Evolutionary conservation across 1,140 invertebrate genomes (phyloP).

Genomic region (Calliphora vicina): DNA sequence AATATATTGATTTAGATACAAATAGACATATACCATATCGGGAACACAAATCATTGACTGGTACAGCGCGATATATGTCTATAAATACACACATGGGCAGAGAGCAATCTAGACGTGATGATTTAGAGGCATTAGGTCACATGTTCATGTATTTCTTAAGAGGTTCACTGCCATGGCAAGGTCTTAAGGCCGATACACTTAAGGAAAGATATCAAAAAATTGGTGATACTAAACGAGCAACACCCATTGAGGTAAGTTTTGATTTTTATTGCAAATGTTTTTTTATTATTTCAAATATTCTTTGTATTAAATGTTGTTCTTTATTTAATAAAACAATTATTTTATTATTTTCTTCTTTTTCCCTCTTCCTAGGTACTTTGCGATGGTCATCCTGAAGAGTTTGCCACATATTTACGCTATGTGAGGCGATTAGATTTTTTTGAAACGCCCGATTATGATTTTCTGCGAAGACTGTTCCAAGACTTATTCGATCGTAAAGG

Average conservation of each 20-base stretch:
- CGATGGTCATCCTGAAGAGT: conserved; percentile 96
- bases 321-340: not conserved
- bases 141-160: conserved; percentile 99
- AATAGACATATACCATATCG: conserved; percentile 99
- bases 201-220: conserved; percentile 99
- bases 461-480: conserved; percentile 93
- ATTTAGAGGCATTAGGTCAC: conserved; percentile 98
- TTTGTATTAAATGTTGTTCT: not conserved
- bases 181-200: conserved; percentile 98
- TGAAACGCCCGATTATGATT: conserved; percentile 99
- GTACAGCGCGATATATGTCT: conserved; percentile 99
- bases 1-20: conserved; percentile 99
- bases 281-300: not conserved
- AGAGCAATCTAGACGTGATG: conserved; percentile 99
- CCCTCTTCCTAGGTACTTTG: conserved; percentile 75
- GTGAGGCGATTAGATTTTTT: conserved; percentile 98
- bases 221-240: conserved; percentile 98
- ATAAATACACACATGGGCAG: conserved; percentile 99
- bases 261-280: not conserved
- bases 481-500: conserved; percentile 93
- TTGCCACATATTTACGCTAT: conserved; percentile 97
- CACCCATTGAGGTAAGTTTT: conserved; percentile 89
- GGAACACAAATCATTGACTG: conserved; percentile 99
- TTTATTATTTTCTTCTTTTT: not conserved
- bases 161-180: conserved; percentile 99